These are phyloP conservation scores for Meiosimyza platycephala DNA, from an alignment of 2,888 invertebrate species.

Conservation along the genomic window DNA sequence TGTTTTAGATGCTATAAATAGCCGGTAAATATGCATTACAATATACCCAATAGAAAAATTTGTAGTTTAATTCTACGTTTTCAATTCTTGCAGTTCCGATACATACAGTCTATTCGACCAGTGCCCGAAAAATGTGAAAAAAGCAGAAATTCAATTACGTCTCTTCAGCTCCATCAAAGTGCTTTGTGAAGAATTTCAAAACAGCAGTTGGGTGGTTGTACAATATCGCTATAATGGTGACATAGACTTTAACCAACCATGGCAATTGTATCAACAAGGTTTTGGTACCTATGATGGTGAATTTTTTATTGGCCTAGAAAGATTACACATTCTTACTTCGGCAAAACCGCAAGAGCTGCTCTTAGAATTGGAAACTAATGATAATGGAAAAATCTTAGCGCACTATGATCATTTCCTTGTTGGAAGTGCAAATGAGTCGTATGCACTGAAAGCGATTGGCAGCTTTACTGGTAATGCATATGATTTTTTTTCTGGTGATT, in stretches of 20 bases:
- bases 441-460: neutral
- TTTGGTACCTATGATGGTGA: neutral
- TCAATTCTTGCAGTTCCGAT: no score
- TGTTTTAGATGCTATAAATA: no score
- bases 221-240: neutral
- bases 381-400: neutral
- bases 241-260: neutral
- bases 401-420: conserved; percentile 3
- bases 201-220: neutral
- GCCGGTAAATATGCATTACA: no score
- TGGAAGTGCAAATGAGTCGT: conserved; percentile 1
- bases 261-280: conserved; percentile 2
- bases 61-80: no score
- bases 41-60: no score
- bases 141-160: no score
- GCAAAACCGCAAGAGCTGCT: neutral
- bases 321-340: neutral
- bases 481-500: no score
- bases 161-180: neutral
- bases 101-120: no score
- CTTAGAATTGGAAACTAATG: neutral
- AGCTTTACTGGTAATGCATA: neutral
- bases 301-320: conserved; percentile 14
- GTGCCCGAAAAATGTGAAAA: no score
- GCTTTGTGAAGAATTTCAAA: neutral